These are phyloP conservation scores for Ypsolopha scabrella DNA, from an alignment of 2,888 invertebrate genomes.

Conservation along the genomic window DNA sequence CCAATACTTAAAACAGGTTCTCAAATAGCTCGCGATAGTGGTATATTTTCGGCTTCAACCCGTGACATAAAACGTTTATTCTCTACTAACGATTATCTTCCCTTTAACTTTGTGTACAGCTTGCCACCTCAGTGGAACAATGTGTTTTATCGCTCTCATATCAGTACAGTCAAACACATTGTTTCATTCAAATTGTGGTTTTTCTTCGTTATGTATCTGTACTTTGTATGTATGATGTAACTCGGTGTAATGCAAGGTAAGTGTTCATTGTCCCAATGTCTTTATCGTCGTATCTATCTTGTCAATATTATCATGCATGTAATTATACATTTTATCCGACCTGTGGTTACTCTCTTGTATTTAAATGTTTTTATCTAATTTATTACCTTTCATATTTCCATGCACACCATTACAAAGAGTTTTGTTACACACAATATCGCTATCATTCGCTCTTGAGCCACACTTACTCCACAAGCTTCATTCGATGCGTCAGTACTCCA, in stretches of 20 bases:
- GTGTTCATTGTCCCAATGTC: constrained; percentile 51
- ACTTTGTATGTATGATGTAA: constrained; percentile 18
- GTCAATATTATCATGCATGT: constrained; percentile 35
- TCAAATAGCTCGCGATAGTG: too few relatives aligned
- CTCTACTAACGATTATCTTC: constrained; percentile 48
- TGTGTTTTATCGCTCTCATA: constrained; percentile 26
- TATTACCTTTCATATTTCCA: constrained; percentile 54
- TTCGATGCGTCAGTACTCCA: constrained; percentile 13
- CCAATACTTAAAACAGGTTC: too few relatives aligned
- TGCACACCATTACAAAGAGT: constrained; percentile 47
- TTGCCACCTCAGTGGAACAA: constrained; percentile 55
- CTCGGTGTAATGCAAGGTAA: constrained; percentile 43
- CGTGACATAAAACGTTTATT: constrained; percentile 18
- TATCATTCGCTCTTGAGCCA: constrained; percentile 37
- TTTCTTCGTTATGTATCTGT: constrained; percentile 23
- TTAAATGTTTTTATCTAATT: constrained; percentile 29
- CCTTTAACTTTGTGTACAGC: constrained; percentile 41
- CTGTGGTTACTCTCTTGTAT: constrained; percentile 18
- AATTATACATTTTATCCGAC: neutral
- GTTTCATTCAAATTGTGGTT: constrained; percentile 46
- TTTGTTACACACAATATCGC: constrained; percentile 24
- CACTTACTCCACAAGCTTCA: constrained; percentile 33
- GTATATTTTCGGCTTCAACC: neutral
- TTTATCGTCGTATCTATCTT: constrained; percentile 28
- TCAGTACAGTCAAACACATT: constrained; percentile 34